Percentiles rank a stretch among this genome's conserved stretches.
Evolutionary conservation across 2,113 vertebrate genomes (phyloP).

Genomic region (Cathartes aura): DNA sequence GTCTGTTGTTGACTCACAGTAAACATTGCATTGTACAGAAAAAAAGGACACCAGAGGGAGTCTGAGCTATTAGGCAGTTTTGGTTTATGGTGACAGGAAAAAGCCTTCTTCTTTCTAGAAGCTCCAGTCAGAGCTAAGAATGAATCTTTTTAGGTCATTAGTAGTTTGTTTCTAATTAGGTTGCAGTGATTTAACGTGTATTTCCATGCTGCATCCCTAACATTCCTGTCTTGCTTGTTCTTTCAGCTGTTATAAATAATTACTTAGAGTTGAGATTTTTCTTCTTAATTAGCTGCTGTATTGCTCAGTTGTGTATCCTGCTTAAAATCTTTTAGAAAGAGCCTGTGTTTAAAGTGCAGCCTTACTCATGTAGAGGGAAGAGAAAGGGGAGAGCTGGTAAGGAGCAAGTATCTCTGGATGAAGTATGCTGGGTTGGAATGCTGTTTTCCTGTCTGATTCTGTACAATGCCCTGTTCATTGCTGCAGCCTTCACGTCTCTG

Average conservation of each 20-base stretch:
- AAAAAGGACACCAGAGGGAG: conserved; percentile 29
- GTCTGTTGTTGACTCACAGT: neutral
- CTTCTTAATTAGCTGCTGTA: conserved; percentile 17
- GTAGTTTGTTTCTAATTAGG: conserved; percentile 12
- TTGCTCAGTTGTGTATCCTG: neutral
- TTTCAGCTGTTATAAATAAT: neutral
- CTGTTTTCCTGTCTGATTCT: neutral
- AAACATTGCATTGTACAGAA: neutral
- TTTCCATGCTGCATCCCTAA: neutral
- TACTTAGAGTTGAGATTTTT: neutral
- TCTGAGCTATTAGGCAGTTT: conserved; percentile 10
- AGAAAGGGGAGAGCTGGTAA: neutral
- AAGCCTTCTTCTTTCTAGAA: neutral
- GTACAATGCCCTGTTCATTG: neutral
- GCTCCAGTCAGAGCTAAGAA: conserved; percentile 26
- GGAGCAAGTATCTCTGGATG: neutral
- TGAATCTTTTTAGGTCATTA: conserved; percentile 5
- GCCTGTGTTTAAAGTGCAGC: neutral
- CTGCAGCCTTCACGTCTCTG: neutral
- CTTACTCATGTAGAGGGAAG: neutral
- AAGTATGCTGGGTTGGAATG: neutral
- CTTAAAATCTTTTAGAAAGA: neutral
- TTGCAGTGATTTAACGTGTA: conserved; percentile 2
- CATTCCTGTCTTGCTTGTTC: neutral
- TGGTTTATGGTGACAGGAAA: neutral